A percentile compares a stretch with the other conserved stretches of the same genome.
Conservation (phyloP, 37 sponge, comb jelly and placozoan species). For the Mnemiopsis leidyi region DNA sequence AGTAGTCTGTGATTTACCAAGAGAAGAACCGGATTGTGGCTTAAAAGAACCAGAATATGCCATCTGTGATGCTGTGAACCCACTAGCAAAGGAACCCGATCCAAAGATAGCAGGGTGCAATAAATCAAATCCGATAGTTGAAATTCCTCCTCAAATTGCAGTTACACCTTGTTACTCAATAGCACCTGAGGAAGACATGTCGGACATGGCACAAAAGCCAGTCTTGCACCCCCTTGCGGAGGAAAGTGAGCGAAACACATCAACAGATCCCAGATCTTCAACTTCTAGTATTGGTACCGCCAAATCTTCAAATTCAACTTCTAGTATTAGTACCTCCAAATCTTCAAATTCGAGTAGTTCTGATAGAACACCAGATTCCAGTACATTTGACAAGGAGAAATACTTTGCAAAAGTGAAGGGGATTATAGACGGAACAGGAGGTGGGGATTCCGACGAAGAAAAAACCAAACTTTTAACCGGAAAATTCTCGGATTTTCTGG, state of each 20-base stretch:
- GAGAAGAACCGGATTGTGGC: too few species aligned
- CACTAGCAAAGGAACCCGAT: background rate
- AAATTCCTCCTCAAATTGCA: background rate
- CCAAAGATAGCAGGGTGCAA: background rate
- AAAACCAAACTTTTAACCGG: background rate
- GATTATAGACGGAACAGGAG: background rate
- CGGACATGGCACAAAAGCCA: background rate
- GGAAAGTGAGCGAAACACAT: background rate
- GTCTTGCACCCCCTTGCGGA: background rate
- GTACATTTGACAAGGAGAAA: background rate
- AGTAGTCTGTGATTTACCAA: too few species aligned
- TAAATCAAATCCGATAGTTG: background rate
- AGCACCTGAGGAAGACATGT: background rate
- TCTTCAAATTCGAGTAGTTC: background rate
- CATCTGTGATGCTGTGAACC: background rate
- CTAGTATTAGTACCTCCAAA: too few species aligned
- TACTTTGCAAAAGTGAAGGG: background rate
- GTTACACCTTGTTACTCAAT: too few species aligned
- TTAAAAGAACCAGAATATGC: background rate
- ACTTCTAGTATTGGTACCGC: too few species aligned
- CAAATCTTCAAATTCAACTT: background rate
- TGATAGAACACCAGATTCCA: background rate
- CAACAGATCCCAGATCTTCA: too few species aligned
- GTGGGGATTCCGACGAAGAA: background rate
- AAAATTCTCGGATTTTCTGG: background rate